Base-by-base conservation (phyloP, 2,797 vertebrate genomes). In the Syngnathus acus region DNA sequence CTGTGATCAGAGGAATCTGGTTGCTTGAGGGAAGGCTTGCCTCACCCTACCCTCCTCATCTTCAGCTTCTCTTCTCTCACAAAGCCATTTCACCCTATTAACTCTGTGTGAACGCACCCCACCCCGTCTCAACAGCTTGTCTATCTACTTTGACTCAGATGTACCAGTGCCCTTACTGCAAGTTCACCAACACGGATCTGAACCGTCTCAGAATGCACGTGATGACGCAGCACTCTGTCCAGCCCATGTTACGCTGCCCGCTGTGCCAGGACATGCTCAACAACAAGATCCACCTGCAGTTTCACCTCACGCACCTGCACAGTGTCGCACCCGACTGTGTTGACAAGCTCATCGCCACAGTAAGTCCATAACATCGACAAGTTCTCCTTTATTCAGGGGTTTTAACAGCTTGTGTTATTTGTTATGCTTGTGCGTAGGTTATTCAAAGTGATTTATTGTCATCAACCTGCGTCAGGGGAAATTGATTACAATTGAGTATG, bases 81-180 rank as follows among this genome's bases (percentile, higher is more conserved):
- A 57, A 71, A 65, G 73, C 59, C 65, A 66, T 71, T 75, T 82
- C 66, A 74, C 69, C 67, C 65, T 53, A 69, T 82, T 83, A 82
- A 87, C 72, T 73, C 72, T 68, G 39, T 11, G 64, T 73, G 70
- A 39, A 64, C 75, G 45, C 59, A 37, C 21, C 26, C 14, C 9
- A 50, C 9, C 39, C 21, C 19, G 13, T 26, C 32, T 55, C 65
- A 55, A 70, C 64, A 72, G 1, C 64, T 38, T 45, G 50, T 68
- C 38, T 55, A 59, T 73, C 65, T 68, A 6, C 62, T 62, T 37
- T 64, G 68, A 16, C 59, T 68, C 80, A 99, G 97, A 93, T 96
- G 91, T 99, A 93, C 90, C 97, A 99, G 93, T 99, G 97, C 81
- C 97, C 96, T 0, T 99, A 98, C 66, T 99, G 97, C 93, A 99